These are phyloP conservation scores for Bungarus multicinctus DNA, from an alignment of 2,113 vertebrate species.

Conservation along the genomic window DNA sequence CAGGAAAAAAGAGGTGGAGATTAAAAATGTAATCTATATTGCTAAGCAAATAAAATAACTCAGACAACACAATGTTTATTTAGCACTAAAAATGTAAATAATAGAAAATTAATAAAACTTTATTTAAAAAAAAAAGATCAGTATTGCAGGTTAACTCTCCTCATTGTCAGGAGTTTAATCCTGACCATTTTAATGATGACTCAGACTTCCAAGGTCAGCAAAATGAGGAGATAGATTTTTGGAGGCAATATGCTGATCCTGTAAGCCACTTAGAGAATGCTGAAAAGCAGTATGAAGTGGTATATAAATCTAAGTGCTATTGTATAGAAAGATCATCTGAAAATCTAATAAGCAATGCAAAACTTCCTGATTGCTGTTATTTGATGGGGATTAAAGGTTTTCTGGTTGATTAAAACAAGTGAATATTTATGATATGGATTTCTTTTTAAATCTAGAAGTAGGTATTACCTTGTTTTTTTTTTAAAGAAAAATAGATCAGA, in stretches of 20 bases:
- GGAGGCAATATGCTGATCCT: background rate
- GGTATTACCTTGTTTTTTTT: background rate
- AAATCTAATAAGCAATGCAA: background rate
- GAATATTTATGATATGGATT: conserved; percentile 42
- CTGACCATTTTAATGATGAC: background rate
- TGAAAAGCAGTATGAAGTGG: background rate
- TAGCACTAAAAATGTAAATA: too few species aligned
- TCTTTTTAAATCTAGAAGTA: background rate
- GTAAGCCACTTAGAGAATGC: background rate
- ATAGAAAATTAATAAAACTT: too few species aligned
- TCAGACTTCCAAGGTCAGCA: background rate
- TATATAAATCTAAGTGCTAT: background rate
- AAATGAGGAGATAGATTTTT: background rate
- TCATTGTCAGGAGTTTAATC: background rate
- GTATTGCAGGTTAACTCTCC: background rate
- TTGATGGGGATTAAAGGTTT: background rate
- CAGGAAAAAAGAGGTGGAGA: too few species aligned
- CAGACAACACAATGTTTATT: too few species aligned
- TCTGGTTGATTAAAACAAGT: background rate
- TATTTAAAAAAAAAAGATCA: too few species aligned
- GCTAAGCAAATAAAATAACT: too few species aligned
- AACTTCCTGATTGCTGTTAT: background rate
- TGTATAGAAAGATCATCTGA: background rate
- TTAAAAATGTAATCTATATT: too few species aligned
- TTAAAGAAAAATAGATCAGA: conserved; percentile 29